Conservation (phyloP, 2,888 invertebrate species). For the Melolontha melolontha region DNA sequence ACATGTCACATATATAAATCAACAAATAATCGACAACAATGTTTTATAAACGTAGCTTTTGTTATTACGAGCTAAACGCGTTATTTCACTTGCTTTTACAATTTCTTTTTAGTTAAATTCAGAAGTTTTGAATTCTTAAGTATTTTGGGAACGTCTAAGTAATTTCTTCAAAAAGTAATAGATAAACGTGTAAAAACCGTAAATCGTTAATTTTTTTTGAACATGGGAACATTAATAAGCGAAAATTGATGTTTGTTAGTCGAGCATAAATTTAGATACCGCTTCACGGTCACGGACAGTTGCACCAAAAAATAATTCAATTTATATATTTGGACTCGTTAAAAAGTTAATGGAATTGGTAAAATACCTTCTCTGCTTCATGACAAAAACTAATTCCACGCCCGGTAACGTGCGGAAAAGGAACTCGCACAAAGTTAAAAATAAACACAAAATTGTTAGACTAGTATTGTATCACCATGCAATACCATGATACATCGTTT, state of each 20-base stretch:
- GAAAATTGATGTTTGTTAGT: constrained; percentile 5
- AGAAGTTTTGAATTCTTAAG: background rate
- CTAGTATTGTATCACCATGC: background rate
- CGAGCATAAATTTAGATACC: background rate
- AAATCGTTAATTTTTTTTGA: background rate
- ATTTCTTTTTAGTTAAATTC: no score
- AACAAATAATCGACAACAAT: no score
- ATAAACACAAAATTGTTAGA: constrained; percentile 9
- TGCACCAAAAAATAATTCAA: constrained; percentile 17
- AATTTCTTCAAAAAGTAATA: background rate
- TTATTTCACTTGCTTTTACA: no score
- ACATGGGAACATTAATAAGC: background rate
- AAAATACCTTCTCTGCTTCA: background rate
- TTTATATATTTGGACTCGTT: constrained; percentile 16
- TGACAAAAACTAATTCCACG: constrained; percentile 18
- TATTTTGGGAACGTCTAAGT: constrained; percentile 1
- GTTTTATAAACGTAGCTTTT: no score
- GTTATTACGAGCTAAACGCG: no score
- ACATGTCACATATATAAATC: no score
- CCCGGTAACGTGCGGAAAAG: constrained; percentile 3
- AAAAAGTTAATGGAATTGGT: constrained; percentile 18
- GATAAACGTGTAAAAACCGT: constrained; percentile 1
- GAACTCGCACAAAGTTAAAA: background rate
- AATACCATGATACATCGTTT: constrained; percentile 16
- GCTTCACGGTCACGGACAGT: constrained; percentile 4